These are phyloP conservation scores for Condylostylus longicornis DNA, from an alignment of 1,140 invertebrate genomes.

Conservation along the genomic window DNA sequence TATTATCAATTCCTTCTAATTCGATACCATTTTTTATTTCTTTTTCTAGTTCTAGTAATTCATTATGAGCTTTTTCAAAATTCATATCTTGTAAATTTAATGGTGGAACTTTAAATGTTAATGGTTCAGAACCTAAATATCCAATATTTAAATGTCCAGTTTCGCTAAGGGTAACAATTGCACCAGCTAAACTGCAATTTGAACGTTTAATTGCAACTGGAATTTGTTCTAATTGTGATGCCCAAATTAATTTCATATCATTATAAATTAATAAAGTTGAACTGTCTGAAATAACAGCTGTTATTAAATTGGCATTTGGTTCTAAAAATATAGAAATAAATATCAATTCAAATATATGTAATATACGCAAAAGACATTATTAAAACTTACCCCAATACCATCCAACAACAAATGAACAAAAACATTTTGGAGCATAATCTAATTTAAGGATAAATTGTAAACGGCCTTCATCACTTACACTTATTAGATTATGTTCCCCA, in stretches of 20 bases:
- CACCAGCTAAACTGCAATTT: constrained; percentile 23
- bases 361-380: neutral
- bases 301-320: constrained; percentile 39
- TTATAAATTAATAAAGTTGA: constrained; percentile 51
- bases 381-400: constrained; percentile 27
- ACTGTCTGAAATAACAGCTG: constrained; percentile 42
- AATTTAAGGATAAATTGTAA: constrained; percentile 27
- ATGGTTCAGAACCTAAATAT: constrained; percentile 27
- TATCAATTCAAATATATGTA: neutral
- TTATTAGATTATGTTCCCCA: constrained; percentile 25
- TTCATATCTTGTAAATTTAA: constrained; percentile 21
- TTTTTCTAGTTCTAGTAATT: constrained; percentile 27
- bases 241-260: constrained; percentile 56
- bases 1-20: constrained; percentile 20
- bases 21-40: constrained; percentile 29
- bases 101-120: constrained; percentile 25
- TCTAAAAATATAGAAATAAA: constrained; percentile 23
- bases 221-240: constrained; percentile 40
- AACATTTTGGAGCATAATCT: constrained; percentile 28
- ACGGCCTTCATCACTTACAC: constrained; percentile 22
- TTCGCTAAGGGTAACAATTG: constrained; percentile 20
- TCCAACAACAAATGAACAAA: constrained; percentile 24
- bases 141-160: constrained; percentile 21
- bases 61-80: constrained; percentile 24
- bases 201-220: constrained; percentile 27